Evolutionary conservation across 1,140 invertebrate species (phyloP).

Genomic region (Steinernema feltiae): DNA sequence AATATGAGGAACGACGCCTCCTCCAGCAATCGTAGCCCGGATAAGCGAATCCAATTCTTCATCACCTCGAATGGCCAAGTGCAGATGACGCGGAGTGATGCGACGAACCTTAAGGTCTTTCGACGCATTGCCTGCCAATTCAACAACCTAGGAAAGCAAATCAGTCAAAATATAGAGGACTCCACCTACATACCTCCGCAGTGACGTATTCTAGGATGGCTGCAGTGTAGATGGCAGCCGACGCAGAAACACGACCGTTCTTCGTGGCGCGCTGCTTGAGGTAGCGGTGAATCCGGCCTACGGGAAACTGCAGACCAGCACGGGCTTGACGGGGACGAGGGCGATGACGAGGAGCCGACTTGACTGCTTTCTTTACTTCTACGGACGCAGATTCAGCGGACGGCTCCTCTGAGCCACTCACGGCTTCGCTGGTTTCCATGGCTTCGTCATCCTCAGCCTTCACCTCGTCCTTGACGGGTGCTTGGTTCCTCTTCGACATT

Average conservation of each 20-base stretch:
- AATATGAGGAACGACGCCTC: slow-evolving; percentile 65
- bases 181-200: slow-evolving; percentile 86
- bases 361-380: no score
- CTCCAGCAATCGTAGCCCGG: slow-evolving; percentile 97
- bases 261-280: slow-evolving; percentile 96
- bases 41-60: slow-evolving; percentile 98
- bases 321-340: slow-evolving; percentile 76
- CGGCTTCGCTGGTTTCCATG: no score
- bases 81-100: slow-evolving; percentile 97
- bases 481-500: no score
- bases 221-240: slow-evolving; percentile 95
- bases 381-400: no score
- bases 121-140: slow-evolving; percentile 83
- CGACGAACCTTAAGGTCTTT: slow-evolving; percentile 99
- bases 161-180: slow-evolving; percentile 63
- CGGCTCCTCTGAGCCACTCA: no score
- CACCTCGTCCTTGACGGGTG: no score
- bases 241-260: slow-evolving; percentile 95
- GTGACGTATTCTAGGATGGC: slow-evolving; percentile 98
- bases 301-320: slow-evolving; percentile 96
- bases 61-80: slow-evolving; percentile 95
- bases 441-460: no score
- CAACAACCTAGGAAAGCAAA: slow-evolving; percentile 70
- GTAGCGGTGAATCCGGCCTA: slow-evolving; percentile 96
- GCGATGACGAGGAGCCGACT: no score